Evolutionary conservation across 2,888 invertebrate species (phyloP), one percentile per base, ranked within the genome.

Genomic region (Amiota communis): DNA sequence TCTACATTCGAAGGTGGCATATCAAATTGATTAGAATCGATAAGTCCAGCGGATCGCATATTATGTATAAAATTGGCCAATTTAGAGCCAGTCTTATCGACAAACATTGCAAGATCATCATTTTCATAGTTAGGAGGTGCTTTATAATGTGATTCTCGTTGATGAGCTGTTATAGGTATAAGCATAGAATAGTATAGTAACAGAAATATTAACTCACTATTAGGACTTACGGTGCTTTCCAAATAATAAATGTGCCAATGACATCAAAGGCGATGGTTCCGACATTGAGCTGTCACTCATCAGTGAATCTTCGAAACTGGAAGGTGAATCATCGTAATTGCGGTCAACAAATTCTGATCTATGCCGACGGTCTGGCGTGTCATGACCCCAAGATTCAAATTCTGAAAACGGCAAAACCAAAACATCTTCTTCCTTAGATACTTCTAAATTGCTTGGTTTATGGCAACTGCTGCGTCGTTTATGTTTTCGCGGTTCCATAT

Each of bases 221-320:
- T n/a, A n/a, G n/a, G n/a, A 65, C 65, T 65, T 13, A 65, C 65
- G 47, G n/a, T 65, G 48, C 20, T 65, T 65, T 3, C 48, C 65
- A 48, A 65, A 48, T 6, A 65, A 49, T 1, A 48, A 17, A 46
- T 65, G 47, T 4, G 65, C 17, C 15, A 65, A 65, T 0, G 65
- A 15, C 12, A 65, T 49, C 17, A 63, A 47, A 46, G 63, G 36
- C 8, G 65, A 65, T 13, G 15, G 11, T 20, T 65, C 65, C n/a
- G 48, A 15, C 8, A 65, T 17, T 1, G 15, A n/a, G 1, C 17
- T 65, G 0, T 48, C 65, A 48, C 9, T 12, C 1, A 17, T 15
- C 20, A 65, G 6, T n/a, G 48, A 8, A 9, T 65, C 65, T 9
- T 65, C 48, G 6, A 65, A 36, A 36, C 36, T 36, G 6, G 6